Evolutionary conservation across 2,113 vertebrate species (phyloP), one percentile per base, ranked within the genome.

Genomic region (Calypte anna): DNA sequence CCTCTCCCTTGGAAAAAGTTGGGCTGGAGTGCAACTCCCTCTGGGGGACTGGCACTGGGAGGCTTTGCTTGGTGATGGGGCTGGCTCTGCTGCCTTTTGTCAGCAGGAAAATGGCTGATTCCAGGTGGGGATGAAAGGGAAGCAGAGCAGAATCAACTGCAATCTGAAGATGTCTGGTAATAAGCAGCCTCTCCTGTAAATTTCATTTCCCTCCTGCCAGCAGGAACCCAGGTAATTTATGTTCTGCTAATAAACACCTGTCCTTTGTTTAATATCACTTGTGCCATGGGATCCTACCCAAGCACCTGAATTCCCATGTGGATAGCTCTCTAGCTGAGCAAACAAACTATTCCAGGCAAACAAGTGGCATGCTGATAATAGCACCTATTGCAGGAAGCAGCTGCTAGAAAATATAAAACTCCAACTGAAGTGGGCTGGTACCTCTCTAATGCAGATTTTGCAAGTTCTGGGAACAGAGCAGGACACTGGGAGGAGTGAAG

Each of bases 261-360:
- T 20, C 59, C 76, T 74, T 66, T 84, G 76, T 91, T 94, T 87
- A 43, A 55, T 54, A 46, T 31, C 82, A 14, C 76, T 36, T 16
- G 58, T 87, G 90, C 78, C 73, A 38, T 31, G 69, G 83, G 82
- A 86, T 85, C 87, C 73, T 44, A 6, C 48, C 24, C 3, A 2
- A 51, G 89, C 89, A 44, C 38, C 72, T 55, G 70, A 50, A 75
- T 78, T 86, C 84, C 86, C 23, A 0, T 13, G 43, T 53, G 70
- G 43, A 38, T n/a, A 40, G 57, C 33, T 82, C 63, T 67, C 28
- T 57, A 74, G 50, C 78, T 82, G 54, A 85, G 92, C 90, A 94
- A 95, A 91, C 93, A 94, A 57, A 54, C 67, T 22, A 51, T 68
- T 62, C 30, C 72, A 70, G 78, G 76, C 81, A 87, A 94, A 91